Base-by-base conservation (phyloP, 2,113 vertebrate genomes). In the Merops nubicus region DNA sequence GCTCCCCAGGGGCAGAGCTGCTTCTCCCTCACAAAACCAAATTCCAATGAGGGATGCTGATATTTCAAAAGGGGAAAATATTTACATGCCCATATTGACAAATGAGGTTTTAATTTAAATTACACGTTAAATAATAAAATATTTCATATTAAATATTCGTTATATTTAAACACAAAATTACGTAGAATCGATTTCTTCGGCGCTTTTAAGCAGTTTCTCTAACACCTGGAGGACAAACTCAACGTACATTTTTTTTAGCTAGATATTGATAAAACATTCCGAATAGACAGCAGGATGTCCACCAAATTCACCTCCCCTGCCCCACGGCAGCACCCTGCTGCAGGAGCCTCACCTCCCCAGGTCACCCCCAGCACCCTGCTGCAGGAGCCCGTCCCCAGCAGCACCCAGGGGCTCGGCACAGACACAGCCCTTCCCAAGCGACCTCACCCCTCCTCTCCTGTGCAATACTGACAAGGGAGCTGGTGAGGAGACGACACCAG, bases 221-320 rank as follows among this genome's bases (percentile, higher is more conserved):
- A 21, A 45, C 36, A 0, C 38, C 5, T 0, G 3, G 34, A 76
- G 50, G 11, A 2, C 16, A 31, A 57, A 57, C 3, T 12, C 53
- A 7, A 19, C 0, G 36, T 4, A 9, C 25, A 1, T 4, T 31
- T 38, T 38, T 62, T 47, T 31, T 4, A 31, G 36, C 1, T 28
- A 42, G 80, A 6, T 2, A 15, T 5, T 43, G 16, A 3, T 11
- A 22, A 50, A 45, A 43, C 59, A 7, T 13, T 15, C 18, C 8
- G 69, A 19, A 7, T 0, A 13, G 56, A 1, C 8, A 2, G 60
- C 1, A 15, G 60, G 36, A 62, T 3, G 36, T 3, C 12, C n/a
- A 23, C 7, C 4, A 8, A 20, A 48, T 51, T 16, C 9, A 21
- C n/a, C 1, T 33, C 12, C 42, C 12, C 62, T 11, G 6, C 34